These are phyloP conservation scores for Cephus rjabovi DNA, from an alignment of 2,888 invertebrate species.

Conservation along the genomic window DNA sequence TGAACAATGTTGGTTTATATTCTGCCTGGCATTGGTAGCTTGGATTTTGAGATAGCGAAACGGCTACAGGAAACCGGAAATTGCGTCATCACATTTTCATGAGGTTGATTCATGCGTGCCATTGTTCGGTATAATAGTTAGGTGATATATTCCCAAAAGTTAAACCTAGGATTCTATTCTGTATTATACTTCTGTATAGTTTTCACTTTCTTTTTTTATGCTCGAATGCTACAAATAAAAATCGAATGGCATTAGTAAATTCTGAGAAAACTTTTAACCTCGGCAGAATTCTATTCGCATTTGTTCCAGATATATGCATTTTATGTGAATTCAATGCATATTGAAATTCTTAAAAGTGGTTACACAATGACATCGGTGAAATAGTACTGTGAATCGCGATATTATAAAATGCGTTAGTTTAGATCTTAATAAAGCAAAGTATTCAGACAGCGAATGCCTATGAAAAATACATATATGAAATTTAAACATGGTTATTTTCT, in stretches of 20 bases:
- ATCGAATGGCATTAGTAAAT: not conserved
- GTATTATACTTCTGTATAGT: not conserved
- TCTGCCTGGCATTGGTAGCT: not conserved
- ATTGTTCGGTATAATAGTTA: conserved; percentile 6
- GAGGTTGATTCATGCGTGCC: conserved; percentile 16
- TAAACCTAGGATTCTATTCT: not conserved
- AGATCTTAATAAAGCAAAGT: not conserved
- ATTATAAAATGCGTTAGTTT: not conserved
- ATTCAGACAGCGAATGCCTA: not conserved
- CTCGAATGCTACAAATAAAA: not conserved
- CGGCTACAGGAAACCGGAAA: conserved; percentile 19
- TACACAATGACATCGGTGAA: not conserved
- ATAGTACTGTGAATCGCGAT: not conserved
- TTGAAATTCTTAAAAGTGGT: not conserved
- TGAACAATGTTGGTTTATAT: not conserved
- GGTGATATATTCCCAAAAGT: not conserved
- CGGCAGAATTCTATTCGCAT: not conserved
- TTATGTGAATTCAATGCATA: not conserved
- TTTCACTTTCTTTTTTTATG: not conserved
- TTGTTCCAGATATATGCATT: not conserved
- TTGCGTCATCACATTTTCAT: conserved; percentile 21
- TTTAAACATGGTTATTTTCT: conserved; percentile 1
- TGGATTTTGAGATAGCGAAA: not conserved
- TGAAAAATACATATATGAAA: not conserved
- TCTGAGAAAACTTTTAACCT: not conserved